Conservation (phyloP, 2,888 invertebrate genomes). For the Arenicola marina region DNA sequence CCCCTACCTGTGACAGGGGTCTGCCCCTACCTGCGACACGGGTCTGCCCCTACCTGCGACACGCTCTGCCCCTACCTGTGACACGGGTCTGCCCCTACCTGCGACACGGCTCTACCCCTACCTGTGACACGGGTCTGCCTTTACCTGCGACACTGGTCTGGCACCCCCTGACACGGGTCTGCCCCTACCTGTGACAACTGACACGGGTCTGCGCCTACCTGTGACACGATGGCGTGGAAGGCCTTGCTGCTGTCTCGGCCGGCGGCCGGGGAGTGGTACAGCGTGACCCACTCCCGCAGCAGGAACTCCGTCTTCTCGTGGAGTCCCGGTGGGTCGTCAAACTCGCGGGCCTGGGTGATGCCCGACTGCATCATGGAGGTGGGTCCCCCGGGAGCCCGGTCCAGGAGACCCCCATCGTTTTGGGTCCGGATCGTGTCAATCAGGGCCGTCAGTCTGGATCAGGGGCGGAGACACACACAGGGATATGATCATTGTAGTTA, state of each 20-base stretch:
- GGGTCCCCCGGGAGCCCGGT: slow-evolving; percentile 70
- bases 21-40: too few species aligned
- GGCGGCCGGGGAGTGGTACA: slow-evolving; percentile 75
- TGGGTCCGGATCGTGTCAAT: slow-evolving; percentile 78
- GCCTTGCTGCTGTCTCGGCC: slow-evolving; percentile 70
- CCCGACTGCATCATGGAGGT: slow-evolving; percentile 86
- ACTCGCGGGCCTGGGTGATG: slow-evolving; percentile 82
- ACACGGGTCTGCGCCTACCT: slow-evolving; percentile 61
- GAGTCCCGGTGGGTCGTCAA: slow-evolving; percentile 90
- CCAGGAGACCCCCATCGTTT: slow-evolving; percentile 76
- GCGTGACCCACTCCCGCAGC: slow-evolving; percentile 92
- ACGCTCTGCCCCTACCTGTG: too few species aligned
- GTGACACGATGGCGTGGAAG: slow-evolving; percentile 90
- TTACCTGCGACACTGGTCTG: too few species aligned
- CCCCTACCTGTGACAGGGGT: too few species aligned
- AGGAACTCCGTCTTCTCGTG: slow-evolving; percentile 94
- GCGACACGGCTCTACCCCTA: too few species aligned
- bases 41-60: too few species aligned
- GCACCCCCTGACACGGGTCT: too few species aligned
- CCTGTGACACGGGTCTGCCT: too few species aligned
- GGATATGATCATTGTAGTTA: too few species aligned
- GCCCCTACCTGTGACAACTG: too few species aligned
- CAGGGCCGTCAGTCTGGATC: slow-evolving; percentile 69
- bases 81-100: too few species aligned
- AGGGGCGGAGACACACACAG: too few species aligned